These are phyloP conservation scores for Drosophila mercatorum DNA, from an alignment of 2,888 invertebrate genomes.

Conservation along the genomic window DNA sequence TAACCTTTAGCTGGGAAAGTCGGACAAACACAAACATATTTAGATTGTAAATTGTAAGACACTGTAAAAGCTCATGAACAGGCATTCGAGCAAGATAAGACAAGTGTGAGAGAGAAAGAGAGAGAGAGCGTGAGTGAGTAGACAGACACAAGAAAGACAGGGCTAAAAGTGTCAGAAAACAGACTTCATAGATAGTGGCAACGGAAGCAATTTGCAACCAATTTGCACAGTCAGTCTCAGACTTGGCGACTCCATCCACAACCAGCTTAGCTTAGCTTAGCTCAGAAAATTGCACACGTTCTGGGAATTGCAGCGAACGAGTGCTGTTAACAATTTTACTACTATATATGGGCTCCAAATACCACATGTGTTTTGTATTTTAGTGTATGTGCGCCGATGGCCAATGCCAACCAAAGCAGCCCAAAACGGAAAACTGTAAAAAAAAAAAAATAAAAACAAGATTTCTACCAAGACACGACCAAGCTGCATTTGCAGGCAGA, in stretches of 20 bases:
- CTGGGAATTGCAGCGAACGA: conserved; percentile 60
- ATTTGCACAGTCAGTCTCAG: conserved; percentile 52
- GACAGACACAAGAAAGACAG: conserved; percentile 20
- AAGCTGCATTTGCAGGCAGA: conserved; percentile 69
- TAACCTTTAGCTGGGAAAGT: conserved; percentile 43
- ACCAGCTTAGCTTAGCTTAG: conserved; percentile 28
- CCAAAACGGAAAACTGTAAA: conserved; percentile 73
- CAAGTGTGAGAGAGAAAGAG: conserved; percentile 8
- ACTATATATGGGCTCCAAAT: conserved; percentile 38
- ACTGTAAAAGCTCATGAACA: conserved; percentile 36
- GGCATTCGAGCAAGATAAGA: conserved; percentile 46
- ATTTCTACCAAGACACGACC: conserved; percentile 45
- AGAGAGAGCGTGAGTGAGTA: neutral
- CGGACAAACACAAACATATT: conserved; percentile 17
- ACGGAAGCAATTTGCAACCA: conserved; percentile 31
- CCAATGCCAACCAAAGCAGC: conserved; percentile 61
- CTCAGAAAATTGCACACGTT: conserved; percentile 70
- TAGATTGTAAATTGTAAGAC: conserved; percentile 14
- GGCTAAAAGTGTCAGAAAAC: conserved; percentile 21
- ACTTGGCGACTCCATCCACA: conserved; percentile 49
- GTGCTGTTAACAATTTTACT: conserved; percentile 55
- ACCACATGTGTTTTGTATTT: conserved; percentile 45
- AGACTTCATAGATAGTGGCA: conserved; percentile 36
- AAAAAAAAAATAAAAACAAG: conserved; percentile 61
- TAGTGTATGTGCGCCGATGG: conserved; percentile 42